phyloP scores from a whole-genome alignment of 1,140 invertebrate genomes.

The Neodiprion pinetum region DNA sequence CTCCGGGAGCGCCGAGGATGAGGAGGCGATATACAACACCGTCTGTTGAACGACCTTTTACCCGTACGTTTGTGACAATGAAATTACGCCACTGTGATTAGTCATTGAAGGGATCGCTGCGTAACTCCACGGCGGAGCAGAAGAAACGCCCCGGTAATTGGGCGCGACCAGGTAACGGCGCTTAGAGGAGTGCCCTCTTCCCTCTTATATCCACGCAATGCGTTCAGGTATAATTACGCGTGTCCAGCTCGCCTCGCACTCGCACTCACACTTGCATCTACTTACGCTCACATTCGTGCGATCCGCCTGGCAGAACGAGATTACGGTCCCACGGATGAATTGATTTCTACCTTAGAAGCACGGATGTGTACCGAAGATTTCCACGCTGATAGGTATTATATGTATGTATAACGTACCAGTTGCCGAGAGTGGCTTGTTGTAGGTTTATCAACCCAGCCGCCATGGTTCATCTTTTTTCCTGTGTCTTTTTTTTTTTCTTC shows the following conservation, averaged over 20 bases:
- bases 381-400: background rate
- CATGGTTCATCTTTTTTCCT: background rate
- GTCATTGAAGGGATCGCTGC: background rate
- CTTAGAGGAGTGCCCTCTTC: background rate
- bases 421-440: background rate
- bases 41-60: constrained; percentile 42
- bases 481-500: background rate
- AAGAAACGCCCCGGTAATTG: constrained; percentile 1
- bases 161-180: constrained; percentile 3
- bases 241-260: background rate
- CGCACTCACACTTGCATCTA: background rate
- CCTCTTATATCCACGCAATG: background rate
- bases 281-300: background rate
- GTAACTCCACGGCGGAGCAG: background rate
- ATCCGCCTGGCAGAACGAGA: background rate
- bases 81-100: background rate
- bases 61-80: background rate
- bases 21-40: constrained; percentile 57
- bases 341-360: background rate
- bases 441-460: background rate
- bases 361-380: constrained; percentile 4
- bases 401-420: too few species aligned
- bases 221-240: constrained; percentile 1
- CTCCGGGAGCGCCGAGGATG: constrained; percentile 43
- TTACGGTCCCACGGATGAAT: constrained; percentile 4